phyloP scores from a whole-genome alignment of 2,797 vertebrate species.

The Enteromius treurensis region DNA sequence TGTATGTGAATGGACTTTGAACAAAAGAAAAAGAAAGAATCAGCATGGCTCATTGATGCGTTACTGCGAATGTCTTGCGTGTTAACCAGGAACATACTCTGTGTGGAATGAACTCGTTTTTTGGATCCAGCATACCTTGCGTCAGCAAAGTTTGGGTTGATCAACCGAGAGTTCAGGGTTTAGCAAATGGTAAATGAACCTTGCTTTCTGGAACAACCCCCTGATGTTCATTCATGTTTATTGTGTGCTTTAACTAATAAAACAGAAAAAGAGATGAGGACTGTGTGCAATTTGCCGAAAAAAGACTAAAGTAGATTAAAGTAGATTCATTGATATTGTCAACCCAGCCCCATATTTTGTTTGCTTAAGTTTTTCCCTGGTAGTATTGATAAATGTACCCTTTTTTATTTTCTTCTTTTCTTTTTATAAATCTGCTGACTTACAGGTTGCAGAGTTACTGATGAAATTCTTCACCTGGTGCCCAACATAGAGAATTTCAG shows the following conservation, averaged over 20 bases:
- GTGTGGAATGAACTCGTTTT: too few relatives aligned
- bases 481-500: slow-evolving; percentile 90
- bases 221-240: background rate
- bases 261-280: background rate
- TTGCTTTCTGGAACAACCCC: too few relatives aligned
- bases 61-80: too few relatives aligned
- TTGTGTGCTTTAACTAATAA: background rate
- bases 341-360: background rate
- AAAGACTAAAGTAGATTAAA: background rate
- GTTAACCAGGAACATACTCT: too few relatives aligned
- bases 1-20: too few relatives aligned
- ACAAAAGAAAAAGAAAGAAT: too few relatives aligned
- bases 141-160: too few relatives aligned
- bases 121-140: too few relatives aligned
- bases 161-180: too few relatives aligned
- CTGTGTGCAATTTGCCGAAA: background rate
- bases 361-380: background rate
- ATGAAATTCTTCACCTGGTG: slow-evolving; percentile 90
- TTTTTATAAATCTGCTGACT: background rate
- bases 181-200: too few relatives aligned
- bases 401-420: background rate
- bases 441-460: slow-evolving; percentile 88
- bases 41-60: too few relatives aligned
- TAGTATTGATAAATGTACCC: background rate
- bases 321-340: background rate